phyloP scores from a whole-genome alignment of 2,888 invertebrate species.

The Ceratothoa steindachneri region DNA sequence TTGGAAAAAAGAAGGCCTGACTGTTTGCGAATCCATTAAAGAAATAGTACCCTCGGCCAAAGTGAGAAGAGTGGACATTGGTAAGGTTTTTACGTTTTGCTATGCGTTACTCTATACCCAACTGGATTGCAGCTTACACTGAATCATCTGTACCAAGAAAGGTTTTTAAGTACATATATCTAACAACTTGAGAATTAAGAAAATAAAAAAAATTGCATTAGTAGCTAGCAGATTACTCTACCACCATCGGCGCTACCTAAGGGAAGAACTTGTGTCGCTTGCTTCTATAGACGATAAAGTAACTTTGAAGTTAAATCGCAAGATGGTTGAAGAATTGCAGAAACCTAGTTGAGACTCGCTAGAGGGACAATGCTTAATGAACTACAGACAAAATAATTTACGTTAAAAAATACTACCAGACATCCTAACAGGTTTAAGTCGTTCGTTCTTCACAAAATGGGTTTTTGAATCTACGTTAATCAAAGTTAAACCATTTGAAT shows the following conservation, averaged over 20 bases:
- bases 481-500: too few relatives aligned
- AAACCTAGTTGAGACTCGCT: not conserved
- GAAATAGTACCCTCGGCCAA: too few relatives aligned
- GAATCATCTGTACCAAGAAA: not conserved
- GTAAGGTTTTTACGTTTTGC: too few relatives aligned
- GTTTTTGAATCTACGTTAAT: too few relatives aligned
- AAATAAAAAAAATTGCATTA: not conserved
- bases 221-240: not conserved
- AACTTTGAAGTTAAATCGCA: not conserved
- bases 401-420: too few relatives aligned
- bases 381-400: not conserved
- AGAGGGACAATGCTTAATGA: not conserved
- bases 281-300: not conserved
- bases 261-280: not conserved
- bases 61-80: too few relatives aligned
- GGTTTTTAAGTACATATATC: not conserved
- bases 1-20: too few relatives aligned
- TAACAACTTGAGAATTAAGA: not conserved
- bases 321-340: not conserved
- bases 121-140: too few relatives aligned
- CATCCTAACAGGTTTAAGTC: too few relatives aligned
- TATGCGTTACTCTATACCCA: too few relatives aligned
- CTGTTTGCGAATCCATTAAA: too few relatives aligned
- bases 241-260: not conserved
- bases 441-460: too few relatives aligned